Evolutionary conservation across 1,140 invertebrate genomes (phyloP).

Genomic region (Halictus rubicundus): DNA sequence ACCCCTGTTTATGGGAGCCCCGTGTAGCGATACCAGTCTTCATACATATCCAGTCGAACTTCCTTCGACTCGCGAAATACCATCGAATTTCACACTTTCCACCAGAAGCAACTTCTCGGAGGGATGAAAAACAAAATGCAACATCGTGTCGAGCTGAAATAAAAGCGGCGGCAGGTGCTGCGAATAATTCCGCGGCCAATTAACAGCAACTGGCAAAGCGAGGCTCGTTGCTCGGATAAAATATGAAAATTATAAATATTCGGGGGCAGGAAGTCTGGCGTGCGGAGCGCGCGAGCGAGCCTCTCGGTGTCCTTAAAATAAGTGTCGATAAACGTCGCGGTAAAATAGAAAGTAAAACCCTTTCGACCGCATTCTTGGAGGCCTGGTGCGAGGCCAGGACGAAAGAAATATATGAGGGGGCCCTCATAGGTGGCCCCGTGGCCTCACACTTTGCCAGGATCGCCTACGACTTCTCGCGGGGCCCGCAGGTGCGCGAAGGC

Average conservation of each 20-base stretch:
- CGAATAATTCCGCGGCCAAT: conserved; percentile 5
- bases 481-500: conserved; percentile 50
- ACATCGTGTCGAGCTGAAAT: neutral
- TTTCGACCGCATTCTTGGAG: conserved; percentile 62
- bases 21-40: conserved; percentile 35
- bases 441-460: conserved; percentile 60
- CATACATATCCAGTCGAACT: conserved; percentile 41
- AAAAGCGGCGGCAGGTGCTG: neutral
- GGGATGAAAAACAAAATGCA: too few relatives aligned
- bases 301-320: conserved; percentile 58
- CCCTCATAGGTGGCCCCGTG: conserved; percentile 66
- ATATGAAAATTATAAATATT: conserved; percentile 51
- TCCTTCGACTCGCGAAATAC: neutral
- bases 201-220: conserved; percentile 7
- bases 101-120: too few relatives aligned
- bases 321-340: conserved; percentile 64
- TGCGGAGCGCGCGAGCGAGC: too few relatives aligned
- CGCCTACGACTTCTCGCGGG: conserved; percentile 57
- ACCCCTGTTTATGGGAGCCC: conserved; percentile 59
- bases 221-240: conserved; percentile 21
- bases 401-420: conserved; percentile 57
- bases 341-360: conserved; percentile 67
- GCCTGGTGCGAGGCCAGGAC: conserved; percentile 46
- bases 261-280: conserved; percentile 13
- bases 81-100: neutral